A percentile compares a stretch with the other conserved stretches of the same genome.
phyloP scores from a whole-genome alignment of 2,888 invertebrate species.

The Andrena dorsata region DNA sequence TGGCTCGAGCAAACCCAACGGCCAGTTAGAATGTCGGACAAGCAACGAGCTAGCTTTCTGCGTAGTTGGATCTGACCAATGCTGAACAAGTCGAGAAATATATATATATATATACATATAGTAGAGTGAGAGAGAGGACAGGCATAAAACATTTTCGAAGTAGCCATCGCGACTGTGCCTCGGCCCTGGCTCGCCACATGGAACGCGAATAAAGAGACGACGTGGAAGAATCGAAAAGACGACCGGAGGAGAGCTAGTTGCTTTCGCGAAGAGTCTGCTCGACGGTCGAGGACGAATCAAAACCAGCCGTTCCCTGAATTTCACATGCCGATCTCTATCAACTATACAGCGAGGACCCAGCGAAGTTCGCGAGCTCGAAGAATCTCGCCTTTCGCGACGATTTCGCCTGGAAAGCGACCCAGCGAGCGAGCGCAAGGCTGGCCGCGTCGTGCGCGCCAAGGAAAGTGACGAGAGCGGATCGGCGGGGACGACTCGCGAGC shows the following conservation, averaged over 20 bases:
- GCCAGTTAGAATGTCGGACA: constrained; percentile 61
- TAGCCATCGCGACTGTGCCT: constrained; percentile 4
- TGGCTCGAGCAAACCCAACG: constrained; percentile 40
- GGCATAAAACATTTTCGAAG: constrained; percentile 29
- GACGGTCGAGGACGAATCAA: neutral
- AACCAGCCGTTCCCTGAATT: neutral
- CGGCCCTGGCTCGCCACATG: constrained; percentile 23
- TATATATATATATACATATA: too few species aligned
- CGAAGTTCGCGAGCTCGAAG: neutral
- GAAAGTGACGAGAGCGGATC: constrained; percentile 45
- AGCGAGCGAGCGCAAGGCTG: constrained; percentile 30
- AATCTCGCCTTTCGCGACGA: constrained; percentile 6
- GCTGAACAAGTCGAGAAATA: neutral
- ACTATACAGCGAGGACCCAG: neutral
- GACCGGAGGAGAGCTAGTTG: neutral
- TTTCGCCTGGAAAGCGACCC: constrained; percentile 33
- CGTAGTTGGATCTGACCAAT: constrained; percentile 1
- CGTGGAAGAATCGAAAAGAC: constrained; percentile 36
- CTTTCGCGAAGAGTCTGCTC: neutral
- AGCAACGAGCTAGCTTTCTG: constrained; percentile 34
- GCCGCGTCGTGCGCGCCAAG: constrained; percentile 35
- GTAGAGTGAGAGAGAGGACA: neutral
- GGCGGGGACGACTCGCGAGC: constrained; percentile 45
- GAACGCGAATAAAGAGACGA: constrained; percentile 20
- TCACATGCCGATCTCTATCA: neutral